These are phyloP conservation scores for Hyperopisus bebe DNA, from an alignment of 2,113 vertebrate species.

Conservation along the genomic window DNA sequence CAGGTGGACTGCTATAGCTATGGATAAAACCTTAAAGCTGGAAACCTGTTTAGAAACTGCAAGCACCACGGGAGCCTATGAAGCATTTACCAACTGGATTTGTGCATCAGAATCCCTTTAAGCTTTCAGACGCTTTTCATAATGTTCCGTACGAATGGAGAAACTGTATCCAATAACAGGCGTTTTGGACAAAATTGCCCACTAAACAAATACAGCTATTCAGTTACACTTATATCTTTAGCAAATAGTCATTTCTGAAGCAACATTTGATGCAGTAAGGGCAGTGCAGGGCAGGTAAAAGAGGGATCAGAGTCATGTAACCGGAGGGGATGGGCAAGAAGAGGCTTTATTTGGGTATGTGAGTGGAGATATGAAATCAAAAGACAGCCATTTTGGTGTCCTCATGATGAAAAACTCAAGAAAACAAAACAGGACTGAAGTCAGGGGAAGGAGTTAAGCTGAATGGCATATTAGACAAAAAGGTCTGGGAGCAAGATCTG, in stretches of 20 bases:
- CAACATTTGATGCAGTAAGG: neutral
- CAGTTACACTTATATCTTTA: neutral
- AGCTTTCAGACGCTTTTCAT: neutral
- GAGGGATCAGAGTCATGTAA: neutral
- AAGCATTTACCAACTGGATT: neutral
- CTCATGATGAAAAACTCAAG: neutral
- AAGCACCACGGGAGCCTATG: neutral
- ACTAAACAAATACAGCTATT: neutral
- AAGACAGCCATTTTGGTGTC: neutral
- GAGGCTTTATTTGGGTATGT: neutral
- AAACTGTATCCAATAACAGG: neutral
- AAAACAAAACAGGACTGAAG: neutral
- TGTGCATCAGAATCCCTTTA: neutral
- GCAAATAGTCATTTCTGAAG: neutral
- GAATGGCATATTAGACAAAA: neutral
- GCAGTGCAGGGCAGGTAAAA: neutral
- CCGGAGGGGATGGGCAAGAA: neutral
- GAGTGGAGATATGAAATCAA: neutral
- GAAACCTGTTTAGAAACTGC: neutral
- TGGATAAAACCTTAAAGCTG: neutral
- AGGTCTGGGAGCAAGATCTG: neutral
- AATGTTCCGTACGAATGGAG: neutral
- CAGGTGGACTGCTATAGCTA: neutral
- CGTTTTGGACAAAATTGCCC: neutral
- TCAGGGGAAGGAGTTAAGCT: neutral